phyloP scores from a whole-genome alignment of 2,797 vertebrate species.

The Melanotaenia maccullochi region DNA sequence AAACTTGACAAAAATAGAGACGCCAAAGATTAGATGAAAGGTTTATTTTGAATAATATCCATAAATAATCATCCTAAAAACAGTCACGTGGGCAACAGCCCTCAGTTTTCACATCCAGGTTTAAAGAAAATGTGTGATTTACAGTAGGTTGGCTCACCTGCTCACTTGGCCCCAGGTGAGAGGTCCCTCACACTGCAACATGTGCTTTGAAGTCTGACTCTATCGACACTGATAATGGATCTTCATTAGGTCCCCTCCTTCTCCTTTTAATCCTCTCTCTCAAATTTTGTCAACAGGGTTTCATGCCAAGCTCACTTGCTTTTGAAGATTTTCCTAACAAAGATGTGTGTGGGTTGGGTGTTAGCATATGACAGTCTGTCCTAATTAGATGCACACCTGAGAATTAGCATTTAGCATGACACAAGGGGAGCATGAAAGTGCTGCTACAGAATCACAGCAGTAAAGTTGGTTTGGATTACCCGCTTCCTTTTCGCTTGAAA shows the following conservation, averaged over 20 bases:
- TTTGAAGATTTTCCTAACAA: constrained; percentile 62
- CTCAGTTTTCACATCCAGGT: constrained; percentile 15
- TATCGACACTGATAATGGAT: constrained; percentile 50
- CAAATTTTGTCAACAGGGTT: constrained; percentile 42
- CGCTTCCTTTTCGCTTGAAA: constrained; percentile 44
- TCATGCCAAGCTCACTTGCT: constrained; percentile 20
- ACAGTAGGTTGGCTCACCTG: constrained; percentile 41
- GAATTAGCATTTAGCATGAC: constrained; percentile 40
- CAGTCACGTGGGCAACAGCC: background rate
- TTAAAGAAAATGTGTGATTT: constrained; percentile 40
- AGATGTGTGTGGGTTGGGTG: constrained; percentile 16
- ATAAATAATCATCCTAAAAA: background rate
- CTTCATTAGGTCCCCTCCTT: constrained; percentile 52
- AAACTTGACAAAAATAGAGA: background rate
- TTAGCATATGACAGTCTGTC: constrained; percentile 45
- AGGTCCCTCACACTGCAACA: constrained; percentile 48
- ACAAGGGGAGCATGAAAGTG: constrained; percentile 16
- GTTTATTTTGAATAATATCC: background rate
- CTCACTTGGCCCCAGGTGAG: constrained; percentile 42
- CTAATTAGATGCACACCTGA: constrained; percentile 52
- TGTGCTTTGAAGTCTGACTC: constrained; percentile 68
- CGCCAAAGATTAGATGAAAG: background rate
- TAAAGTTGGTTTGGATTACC: constrained; percentile 8
- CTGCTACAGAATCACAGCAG: constrained; percentile 13
- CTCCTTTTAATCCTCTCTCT: constrained; percentile 46